Conservation (phyloP, 2,888 invertebrate genomes). For the Epiblema foenella region DNA sequence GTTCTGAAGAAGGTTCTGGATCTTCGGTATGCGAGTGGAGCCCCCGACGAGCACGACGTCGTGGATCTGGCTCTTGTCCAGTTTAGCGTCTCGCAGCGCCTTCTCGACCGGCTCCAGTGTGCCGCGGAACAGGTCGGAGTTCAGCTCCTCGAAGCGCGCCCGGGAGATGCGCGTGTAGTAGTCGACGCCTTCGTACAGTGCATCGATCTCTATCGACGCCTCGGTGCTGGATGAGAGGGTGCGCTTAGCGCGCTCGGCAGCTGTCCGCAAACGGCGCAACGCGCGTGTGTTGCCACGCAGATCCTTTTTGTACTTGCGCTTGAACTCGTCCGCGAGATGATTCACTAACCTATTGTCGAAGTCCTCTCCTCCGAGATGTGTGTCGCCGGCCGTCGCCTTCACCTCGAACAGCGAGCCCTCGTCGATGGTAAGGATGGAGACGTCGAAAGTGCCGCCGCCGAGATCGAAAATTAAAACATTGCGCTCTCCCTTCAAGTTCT, state of each 20-base stretch:
- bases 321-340: conserved; percentile 87
- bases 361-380: conserved; percentile 90
- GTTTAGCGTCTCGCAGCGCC: conserved; percentile 88
- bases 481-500: conserved; percentile 83
- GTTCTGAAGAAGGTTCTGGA: conserved; percentile 87
- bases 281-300: conserved; percentile 86
- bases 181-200: conserved; percentile 87
- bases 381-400: conserved; percentile 91
- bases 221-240: conserved; percentile 89
- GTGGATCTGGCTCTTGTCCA: conserved; percentile 88
- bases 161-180: conserved; percentile 86
- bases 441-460: conserved; percentile 88
- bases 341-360: conserved; percentile 84
- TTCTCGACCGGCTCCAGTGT: conserved; percentile 90
- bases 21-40: conserved; percentile 89
- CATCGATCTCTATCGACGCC: conserved; percentile 88
- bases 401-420: conserved; percentile 89
- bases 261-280: conserved; percentile 86
- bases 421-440: conserved; percentile 90
- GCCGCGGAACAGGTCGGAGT: conserved; percentile 86
- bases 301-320: conserved; percentile 87
- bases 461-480: conserved; percentile 84
- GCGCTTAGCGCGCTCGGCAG: conserved; percentile 89
- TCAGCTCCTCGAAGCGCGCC: conserved; percentile 89
- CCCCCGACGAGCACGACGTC: conserved; percentile 91